A percentile compares a stretch with the other conserved stretches of the same genome.
Evolutionary conservation across 2,113 vertebrate genomes (phyloP).

Genomic region (Engraulis encrasicolus): DNA sequence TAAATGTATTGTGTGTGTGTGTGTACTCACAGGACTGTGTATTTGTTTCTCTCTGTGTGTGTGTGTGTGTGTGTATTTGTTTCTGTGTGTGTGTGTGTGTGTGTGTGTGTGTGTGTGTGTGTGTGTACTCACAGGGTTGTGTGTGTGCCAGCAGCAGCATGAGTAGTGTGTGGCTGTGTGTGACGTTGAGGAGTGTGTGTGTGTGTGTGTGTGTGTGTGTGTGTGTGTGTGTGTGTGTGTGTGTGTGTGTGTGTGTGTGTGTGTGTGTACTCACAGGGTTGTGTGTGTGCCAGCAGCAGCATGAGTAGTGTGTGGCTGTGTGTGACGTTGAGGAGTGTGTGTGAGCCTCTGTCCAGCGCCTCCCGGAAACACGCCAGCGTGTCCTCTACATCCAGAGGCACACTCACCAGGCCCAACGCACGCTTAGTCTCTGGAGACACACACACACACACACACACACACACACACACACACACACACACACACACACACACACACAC

Average conservation of each 20-base stretch:
- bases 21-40: too few relatives aligned
- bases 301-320: conserved; percentile 85
- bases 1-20: too few relatives aligned
- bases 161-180: conserved; percentile 86
- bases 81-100: neutral
- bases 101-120: neutral
- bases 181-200: conserved; percentile 75
- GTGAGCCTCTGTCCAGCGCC: conserved; percentile 74
- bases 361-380: conserved; percentile 84
- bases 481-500: neutral
- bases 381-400: conserved; percentile 87
- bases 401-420: conserved; percentile 74
- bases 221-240: neutral
- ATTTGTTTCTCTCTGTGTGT: neutral
- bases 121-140: too few relatives aligned
- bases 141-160: conserved; percentile 70
- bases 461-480: neutral
- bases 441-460: conserved; percentile 25
- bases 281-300: conserved; percentile 76
- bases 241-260: neutral
- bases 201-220: neutral
- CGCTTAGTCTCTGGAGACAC: conserved; percentile 64
- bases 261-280: neutral
- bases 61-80: neutral
- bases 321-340: conserved; percentile 77